phyloP scores from a whole-genome alignment of 2,888 invertebrate species.

The Galerucella calmariensis region DNA sequence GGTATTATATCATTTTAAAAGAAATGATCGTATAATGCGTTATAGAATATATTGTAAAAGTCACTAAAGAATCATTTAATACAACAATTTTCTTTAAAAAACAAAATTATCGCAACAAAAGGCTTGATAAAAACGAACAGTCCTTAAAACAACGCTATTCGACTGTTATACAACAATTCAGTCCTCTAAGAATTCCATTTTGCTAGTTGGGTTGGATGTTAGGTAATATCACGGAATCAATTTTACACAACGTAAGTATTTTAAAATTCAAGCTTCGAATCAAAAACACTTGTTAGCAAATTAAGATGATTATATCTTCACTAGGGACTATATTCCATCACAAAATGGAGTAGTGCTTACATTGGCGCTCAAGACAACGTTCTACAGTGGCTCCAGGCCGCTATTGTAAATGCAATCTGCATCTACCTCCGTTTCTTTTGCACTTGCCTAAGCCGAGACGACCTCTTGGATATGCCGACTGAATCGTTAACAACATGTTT shows the following conservation, averaged over 20 bases:
- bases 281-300: slow-evolving; percentile 13
- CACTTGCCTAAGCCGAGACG: slow-evolving; percentile 44
- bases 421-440: slow-evolving; percentile 48
- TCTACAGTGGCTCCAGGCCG: slow-evolving; percentile 8
- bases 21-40: no score
- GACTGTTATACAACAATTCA: no score
- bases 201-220: no score
- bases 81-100: no score
- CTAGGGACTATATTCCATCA: neutral
- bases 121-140: no score
- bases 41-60: no score
- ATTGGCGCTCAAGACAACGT: neutral
- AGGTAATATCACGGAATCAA: neutral
- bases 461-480: slow-evolving; percentile 46
- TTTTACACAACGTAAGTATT: neutral
- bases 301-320: slow-evolving; percentile 9
- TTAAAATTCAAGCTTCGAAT: slow-evolving; percentile 1
- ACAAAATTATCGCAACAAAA: no score
- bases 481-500: slow-evolving; percentile 54
- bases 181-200: no score
- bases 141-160: no score
- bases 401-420: slow-evolving; percentile 49
- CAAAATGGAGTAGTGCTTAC: slow-evolving; percentile 10
- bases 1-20: no score
- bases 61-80: no score